These are phyloP conservation scores for Cheilosia scutellata DNA, from an alignment of 2,888 invertebrate genomes.

Conservation along the genomic window DNA sequence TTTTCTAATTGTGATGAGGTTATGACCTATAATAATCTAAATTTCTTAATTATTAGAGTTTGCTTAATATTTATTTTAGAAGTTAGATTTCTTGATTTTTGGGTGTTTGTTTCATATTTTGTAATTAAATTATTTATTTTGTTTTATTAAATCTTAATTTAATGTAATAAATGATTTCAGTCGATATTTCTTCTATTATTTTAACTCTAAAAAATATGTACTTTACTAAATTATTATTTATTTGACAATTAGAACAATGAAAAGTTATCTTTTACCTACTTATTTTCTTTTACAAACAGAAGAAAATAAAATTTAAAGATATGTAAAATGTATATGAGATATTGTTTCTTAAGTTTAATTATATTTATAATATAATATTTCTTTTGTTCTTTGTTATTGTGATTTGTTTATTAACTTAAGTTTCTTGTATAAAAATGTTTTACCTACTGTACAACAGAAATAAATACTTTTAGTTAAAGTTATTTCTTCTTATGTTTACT, in stretches of 20 bases:
- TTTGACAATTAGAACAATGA: constrained; percentile 25
- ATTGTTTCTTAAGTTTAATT: constrained; percentile 45
- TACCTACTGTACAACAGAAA: constrained; percentile 54
- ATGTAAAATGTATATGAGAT: constrained; percentile 71
- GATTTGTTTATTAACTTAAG: constrained; percentile 1
- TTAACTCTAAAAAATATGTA: constrained; percentile 25
- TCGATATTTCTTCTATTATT: constrained; percentile 53
- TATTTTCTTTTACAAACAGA: constrained; percentile 6
- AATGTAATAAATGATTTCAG: constrained; percentile 63
- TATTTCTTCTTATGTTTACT: neutral
- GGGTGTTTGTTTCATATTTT: neutral
- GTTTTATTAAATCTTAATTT: constrained; percentile 13
- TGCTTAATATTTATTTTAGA: constrained; percentile 31
- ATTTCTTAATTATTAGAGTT: constrained; percentile 9
- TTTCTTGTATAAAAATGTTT: constrained; percentile 52
- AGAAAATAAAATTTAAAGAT: constrained; percentile 55
- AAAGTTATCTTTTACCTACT: neutral
- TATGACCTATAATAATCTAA: neutral
- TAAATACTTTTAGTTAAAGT: constrained; percentile 40
- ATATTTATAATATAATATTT: constrained; percentile 21
- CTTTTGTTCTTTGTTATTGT: neutral
- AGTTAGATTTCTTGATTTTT: constrained; percentile 20
- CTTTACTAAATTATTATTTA: constrained; percentile 55
- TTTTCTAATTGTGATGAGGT: neutral
- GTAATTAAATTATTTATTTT: neutral